A percentile compares a stretch with the other conserved stretches of the same genome.
Conservation (phyloP, 2,888 invertebrate species). For the Bedellia somnulentella region DNA sequence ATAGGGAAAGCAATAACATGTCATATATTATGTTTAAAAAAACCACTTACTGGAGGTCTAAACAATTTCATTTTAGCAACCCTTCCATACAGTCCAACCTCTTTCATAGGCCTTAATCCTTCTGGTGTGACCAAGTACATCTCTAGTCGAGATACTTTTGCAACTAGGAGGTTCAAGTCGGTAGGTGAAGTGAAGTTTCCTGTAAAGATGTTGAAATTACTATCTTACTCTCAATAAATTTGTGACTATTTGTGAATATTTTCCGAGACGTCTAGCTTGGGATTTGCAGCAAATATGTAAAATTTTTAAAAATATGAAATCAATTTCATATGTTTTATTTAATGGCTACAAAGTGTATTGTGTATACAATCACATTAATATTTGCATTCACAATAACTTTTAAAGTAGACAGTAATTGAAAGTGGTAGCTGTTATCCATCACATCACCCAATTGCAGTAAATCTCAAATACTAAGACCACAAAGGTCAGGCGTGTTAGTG, state of each 20-base stretch:
- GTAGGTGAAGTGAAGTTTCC: constrained; percentile 95
- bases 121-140: constrained; percentile 96
- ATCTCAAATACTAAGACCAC: no score
- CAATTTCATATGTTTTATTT: no score
- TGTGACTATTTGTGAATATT: background rate
- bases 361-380: no score
- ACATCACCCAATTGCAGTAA: no score
- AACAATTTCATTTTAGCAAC: constrained; percentile 95
- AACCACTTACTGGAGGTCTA: constrained; percentile 74
- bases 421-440: no score
- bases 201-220: constrained; percentile 23
- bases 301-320: no score
- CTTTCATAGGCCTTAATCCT: constrained; percentile 91
- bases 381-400: no score
- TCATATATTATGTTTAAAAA: background rate
- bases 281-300: background rate
- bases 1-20: no score
- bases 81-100: constrained; percentile 92
- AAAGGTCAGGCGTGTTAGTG: no score
- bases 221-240: background rate
- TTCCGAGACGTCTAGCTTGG: background rate
- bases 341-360: no score
- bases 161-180: constrained; percentile 93
- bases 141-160: constrained; percentile 92
- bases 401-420: no score